A percentile compares a stretch with the other conserved stretches of the same genome.
phyloP scores from a whole-genome alignment of 2,113 vertebrate species.

The Xenopus laevis region DNA sequence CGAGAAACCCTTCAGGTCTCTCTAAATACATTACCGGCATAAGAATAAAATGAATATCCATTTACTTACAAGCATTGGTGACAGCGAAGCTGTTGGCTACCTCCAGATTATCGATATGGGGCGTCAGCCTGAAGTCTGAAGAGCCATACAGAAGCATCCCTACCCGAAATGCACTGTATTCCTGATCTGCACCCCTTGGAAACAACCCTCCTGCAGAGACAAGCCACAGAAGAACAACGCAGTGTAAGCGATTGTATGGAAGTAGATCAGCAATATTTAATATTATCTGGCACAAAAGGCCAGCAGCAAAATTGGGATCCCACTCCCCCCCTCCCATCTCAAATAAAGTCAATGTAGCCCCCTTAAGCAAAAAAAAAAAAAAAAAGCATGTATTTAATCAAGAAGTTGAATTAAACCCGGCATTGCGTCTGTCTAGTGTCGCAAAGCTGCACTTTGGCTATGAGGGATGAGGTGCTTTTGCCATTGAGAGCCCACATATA shows the following conservation, averaged over 20 bases:
- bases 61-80: constrained; percentile 95
- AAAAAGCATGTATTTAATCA: not conserved
- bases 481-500: too few relatives aligned
- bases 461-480: too few relatives aligned
- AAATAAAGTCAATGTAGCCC: too few relatives aligned
- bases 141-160: constrained; percentile 95
- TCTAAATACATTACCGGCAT: too few relatives aligned
- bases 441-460: too few relatives aligned
- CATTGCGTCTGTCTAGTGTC: too few relatives aligned
- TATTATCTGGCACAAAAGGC: too few relatives aligned
- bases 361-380: too few relatives aligned
- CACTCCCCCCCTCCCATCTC: too few relatives aligned
- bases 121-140: constrained; percentile 90
- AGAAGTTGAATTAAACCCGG: too few relatives aligned
- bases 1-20: too few relatives aligned
- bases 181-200: constrained; percentile 94
- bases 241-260: not conserved
- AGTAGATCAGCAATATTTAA: not conserved
- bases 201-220: constrained; percentile 87
- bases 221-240: constrained; percentile 10
- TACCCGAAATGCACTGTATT: constrained; percentile 98
- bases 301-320: not conserved
- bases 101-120: constrained; percentile 97
- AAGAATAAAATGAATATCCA: not conserved
- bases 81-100: constrained; percentile 98